Base-by-base conservation (phyloP, 2,797 vertebrate species). In the Ctenopoma multispine region DNA sequence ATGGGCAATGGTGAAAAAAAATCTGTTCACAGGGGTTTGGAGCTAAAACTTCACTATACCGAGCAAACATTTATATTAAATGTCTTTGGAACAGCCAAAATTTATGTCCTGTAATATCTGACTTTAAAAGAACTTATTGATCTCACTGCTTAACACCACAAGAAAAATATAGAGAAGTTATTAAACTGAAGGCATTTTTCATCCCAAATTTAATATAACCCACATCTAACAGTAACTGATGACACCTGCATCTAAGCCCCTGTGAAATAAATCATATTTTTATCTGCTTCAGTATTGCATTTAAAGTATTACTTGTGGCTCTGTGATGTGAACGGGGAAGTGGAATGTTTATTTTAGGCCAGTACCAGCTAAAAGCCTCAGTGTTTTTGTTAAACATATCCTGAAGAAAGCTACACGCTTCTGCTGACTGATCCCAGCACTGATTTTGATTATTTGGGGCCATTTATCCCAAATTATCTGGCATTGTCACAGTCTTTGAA, bases 401-500 rank as follows among this genome's bases (percentile, higher is more conserved):
- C 46, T 7, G 1, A 10, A 40, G 53, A 65, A 72, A 47, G 43
- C 48, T 56, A 31, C 64, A 50, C 38, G 64, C 69, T 11, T 69
- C 20, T 57, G 48, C 58, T 75, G 48, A 68, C 59, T 75, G 57
- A 20, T 68, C 54, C 63, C 54, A 54, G 3, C 1, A 5, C 72
- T 56, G 61, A 74, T 69, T 84, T 64, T 55, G 46, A 61, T 40
- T 2, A 10, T 43, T 10, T 76, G 44, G 71, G 61, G 17, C 23
- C 0, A 38, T 70, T 79, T 48, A 63, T 77, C 38, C 36, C 14
- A 53, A 70, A 83, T 70, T 40, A 59, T 67, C 64, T 5, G 20
- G 44, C 49, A 64, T 38, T 56, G 58, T 60, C 48, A 11, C 38
- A 36, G 5, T 9, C 40, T 71, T 79, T 77, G 24, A 63, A 43